A percentile compares a stretch with the other conserved stretches of the same genome.
Evolutionary conservation across 2,113 vertebrate species (phyloP).

Genomic region (Rhinolophus sinicus): DNA sequence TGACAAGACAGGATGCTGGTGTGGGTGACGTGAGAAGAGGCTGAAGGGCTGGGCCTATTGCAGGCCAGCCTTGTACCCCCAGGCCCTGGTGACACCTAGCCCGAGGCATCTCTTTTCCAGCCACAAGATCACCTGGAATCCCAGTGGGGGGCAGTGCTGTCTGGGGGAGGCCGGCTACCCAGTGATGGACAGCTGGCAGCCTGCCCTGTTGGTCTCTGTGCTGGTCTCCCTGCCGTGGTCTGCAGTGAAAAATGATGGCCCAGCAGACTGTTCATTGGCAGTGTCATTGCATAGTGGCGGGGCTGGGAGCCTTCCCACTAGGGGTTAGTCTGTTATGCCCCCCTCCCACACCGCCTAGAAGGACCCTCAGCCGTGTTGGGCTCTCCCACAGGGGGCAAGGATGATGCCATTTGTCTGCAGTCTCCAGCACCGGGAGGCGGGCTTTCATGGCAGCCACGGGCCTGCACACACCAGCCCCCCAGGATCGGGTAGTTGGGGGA

Average conservation of each 20-base stretch:
- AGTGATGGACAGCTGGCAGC: slow-evolving; percentile 87
- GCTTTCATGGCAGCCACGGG: neutral
- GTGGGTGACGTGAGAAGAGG: neutral
- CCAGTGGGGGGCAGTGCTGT: slow-evolving; percentile 68
- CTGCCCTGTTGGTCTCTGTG: slow-evolving; percentile 89
- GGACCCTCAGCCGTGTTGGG: fast-evolving
- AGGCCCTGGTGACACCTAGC: too few species aligned
- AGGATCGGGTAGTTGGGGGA: neutral
- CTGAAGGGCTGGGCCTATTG: neutral
- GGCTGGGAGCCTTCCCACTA: slow-evolving; percentile 90
- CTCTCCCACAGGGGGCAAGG: neutral
- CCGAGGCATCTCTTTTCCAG: slow-evolving; percentile 76
- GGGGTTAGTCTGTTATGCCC: slow-evolving; percentile 84
- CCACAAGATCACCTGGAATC: slow-evolving; percentile 89
- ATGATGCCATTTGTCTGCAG: fast-evolving
- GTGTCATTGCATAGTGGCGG: slow-evolving; percentile 93
- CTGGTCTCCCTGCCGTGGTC: slow-evolving; percentile 91
- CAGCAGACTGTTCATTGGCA: slow-evolving; percentile 95
- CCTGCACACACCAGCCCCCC: neutral
- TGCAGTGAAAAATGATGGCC: slow-evolving; percentile 94
- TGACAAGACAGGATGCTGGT: neutral
- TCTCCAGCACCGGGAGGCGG: fast-evolving
- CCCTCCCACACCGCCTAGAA: fast-evolving
- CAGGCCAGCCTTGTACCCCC: neutral
- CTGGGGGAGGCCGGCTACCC: slow-evolving; percentile 81